A percentile compares a stretch with the other conserved stretches of the same genome.
These are phyloP conservation scores for Corythaixoides concolor DNA, from an alignment of 2,113 vertebrate genomes.

Conservation along the genomic window DNA sequence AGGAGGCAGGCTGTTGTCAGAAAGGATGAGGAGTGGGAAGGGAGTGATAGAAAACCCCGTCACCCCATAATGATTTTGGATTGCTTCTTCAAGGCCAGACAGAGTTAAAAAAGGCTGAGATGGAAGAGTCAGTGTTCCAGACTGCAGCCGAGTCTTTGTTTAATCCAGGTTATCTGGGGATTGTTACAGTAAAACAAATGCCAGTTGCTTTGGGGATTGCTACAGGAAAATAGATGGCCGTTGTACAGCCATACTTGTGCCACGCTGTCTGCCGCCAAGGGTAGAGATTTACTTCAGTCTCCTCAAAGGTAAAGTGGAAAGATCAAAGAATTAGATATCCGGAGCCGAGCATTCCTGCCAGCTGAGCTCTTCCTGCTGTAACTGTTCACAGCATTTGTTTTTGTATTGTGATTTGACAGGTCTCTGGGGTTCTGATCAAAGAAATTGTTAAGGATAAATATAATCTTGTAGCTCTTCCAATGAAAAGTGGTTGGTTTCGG, in stretches of 20 bases:
- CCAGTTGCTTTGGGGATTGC: not conserved
- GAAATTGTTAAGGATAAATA: slow-evolving; percentile 46
- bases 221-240: not conserved
- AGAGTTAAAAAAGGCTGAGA: not conserved
- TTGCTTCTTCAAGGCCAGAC: not conserved
- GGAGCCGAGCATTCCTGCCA: slow-evolving; percentile 13
- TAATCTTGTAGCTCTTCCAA: slow-evolving; percentile 18
- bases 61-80: not conserved
- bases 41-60: not conserved
- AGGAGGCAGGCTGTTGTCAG: not conserved
- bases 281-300: slow-evolving; percentile 20
- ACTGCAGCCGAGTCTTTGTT: not conserved
- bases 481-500: not conserved
- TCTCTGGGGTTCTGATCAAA: slow-evolving; percentile 62
- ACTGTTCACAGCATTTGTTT: slow-evolving; percentile 52
- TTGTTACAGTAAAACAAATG: not conserved
- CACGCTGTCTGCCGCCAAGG: not conserved
- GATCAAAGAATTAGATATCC: slow-evolving; percentile 50
- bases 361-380: slow-evolving; percentile 53
- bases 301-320: slow-evolving; percentile 31
- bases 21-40: not conserved
- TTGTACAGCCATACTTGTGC: not conserved
- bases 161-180: not conserved
- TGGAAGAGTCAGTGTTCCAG: not conserved
- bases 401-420: slow-evolving; percentile 13